Evolutionary conservation across 92 coral and sea anemone genomes (phyloP), one percentile per base, ranked within the genome.

Genomic region (Palythoa caribaeorum): DNA sequence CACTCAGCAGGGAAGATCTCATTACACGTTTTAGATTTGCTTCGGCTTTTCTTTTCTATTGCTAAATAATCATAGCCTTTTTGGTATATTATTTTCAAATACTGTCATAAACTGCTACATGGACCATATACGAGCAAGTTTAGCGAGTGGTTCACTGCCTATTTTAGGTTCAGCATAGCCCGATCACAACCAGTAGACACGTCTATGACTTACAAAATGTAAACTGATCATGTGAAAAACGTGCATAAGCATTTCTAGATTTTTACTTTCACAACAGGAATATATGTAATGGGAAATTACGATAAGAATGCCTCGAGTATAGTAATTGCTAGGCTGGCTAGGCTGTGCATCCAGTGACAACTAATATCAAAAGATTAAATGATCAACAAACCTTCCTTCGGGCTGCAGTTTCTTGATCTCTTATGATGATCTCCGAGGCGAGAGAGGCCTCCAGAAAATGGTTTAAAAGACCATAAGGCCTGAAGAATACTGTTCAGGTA

Each of bases 31-130:
- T 59, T 15, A 3, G 66, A 59, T 59, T 59, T 59, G 66, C 66
- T 59, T 59, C 66, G 13, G 66, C 66, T 59, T 59, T 59, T 59
- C 66, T 19, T 59, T 12, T 59, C 66, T 12, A 59, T 20, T 59
- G 66, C 21, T 59, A 15, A 59, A 59, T 12, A 59, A 59, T 59
- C 66, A 59, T 59, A 12, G 21, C 66, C 66, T 59, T 59, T 59
- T 59, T 59, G 66, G 17, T 2, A 59, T 59, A 13, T 19, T 59
- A 59, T 20, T 59, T 59, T 59, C 66, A 59, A 59, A 59, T 59
- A 59, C 66, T 59, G 66, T 59, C 66, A 59, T 59, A 59, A 59
- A 59, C 66, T 59, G 17, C 66, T 59, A 59, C 66, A 54, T 54
- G 60, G 15, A 54, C 60, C 60, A 54, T 54, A 54, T 54, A 54